These are phyloP conservation scores for Sander vitreus DNA, from an alignment of 2,113 vertebrate species.

Conservation along the genomic window DNA sequence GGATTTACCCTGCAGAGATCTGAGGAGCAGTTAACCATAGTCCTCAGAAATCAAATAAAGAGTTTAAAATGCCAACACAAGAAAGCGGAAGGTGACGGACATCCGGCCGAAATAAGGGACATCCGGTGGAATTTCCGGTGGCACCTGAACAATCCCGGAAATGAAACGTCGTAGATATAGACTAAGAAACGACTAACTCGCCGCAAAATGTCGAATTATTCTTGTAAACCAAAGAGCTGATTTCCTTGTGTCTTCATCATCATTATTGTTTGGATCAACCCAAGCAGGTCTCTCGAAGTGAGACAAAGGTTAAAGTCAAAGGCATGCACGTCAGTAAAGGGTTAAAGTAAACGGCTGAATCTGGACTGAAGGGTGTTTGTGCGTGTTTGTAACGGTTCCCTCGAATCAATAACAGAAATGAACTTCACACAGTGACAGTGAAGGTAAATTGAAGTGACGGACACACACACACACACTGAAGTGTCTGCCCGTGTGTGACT, in stretches of 20 bases:
- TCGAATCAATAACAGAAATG: slow-evolving; percentile 35
- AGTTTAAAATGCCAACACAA: no score
- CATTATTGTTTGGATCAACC: not conserved
- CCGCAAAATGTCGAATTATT: not conserved
- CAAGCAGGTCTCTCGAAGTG: not conserved
- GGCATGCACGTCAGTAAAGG: not conserved
- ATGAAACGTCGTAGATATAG: no score
- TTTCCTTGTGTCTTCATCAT: not conserved
- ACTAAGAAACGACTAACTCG: no score
- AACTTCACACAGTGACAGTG: slow-evolving; percentile 36
- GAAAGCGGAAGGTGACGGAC: no score
- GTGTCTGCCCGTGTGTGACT: slow-evolving; percentile 11
- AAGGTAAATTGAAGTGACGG: slow-evolving; percentile 37
- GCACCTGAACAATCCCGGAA: no score
- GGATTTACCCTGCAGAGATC: no score
- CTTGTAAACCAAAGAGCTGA: not conserved
- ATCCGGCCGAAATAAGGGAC: no score
- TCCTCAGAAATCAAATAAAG: no score
- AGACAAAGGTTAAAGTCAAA: slow-evolving; percentile 8
- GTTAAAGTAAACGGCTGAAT: not conserved
- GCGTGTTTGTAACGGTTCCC: slow-evolving; percentile 24
- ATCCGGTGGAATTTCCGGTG: no score
- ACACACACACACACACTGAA: slow-evolving; percentile 10
- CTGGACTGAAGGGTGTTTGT: slow-evolving; percentile 6
- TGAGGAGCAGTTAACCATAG: no score